Evolutionary conservation across 2,888 invertebrate species (phyloP).

Genomic region (Tromatobia lineatoria): DNA sequence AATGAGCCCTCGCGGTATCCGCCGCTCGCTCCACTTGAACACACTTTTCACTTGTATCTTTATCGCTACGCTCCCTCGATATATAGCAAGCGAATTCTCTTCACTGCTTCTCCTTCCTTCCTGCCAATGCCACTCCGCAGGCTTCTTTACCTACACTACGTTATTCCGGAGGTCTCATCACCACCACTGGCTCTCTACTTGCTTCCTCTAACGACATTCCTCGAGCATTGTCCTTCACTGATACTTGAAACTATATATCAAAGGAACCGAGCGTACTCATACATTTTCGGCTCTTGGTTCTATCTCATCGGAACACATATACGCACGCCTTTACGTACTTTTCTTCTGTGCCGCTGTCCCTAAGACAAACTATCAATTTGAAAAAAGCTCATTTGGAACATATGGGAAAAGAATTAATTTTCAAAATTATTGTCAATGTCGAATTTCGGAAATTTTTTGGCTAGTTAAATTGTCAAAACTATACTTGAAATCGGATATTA

Average conservation of each 20-base stretch:
- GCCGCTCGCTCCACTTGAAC: slow-evolving; percentile 39
- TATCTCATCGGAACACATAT: background rate
- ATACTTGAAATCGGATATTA: too few species aligned
- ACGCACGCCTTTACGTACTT: background rate
- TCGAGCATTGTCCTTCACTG: background rate
- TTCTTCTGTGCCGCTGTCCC: too few species aligned
- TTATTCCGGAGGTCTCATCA: slow-evolving; percentile 29
- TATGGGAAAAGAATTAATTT: too few species aligned
- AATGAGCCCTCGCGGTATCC: slow-evolving; percentile 64
- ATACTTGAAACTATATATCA: background rate
- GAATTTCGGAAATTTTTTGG: too few species aligned
- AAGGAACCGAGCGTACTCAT: background rate
- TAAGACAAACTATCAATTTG: too few species aligned
- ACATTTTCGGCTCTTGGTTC: background rate
- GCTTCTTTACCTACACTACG: slow-evolving; percentile 12
- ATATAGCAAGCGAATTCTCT: slow-evolving; percentile 26
- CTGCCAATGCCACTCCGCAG: background rate
- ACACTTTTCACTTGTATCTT: slow-evolving; percentile 55
- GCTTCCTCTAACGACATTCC: background rate
- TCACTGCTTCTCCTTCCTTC: background rate
- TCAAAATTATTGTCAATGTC: too few species aligned
- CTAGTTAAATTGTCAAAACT: too few species aligned
- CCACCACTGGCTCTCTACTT: background rate
- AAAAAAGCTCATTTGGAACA: too few species aligned
- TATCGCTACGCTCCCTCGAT: slow-evolving; percentile 27